Evolutionary conservation across 2,113 vertebrate species (phyloP).

Genomic region (Fregetta grallaria): DNA sequence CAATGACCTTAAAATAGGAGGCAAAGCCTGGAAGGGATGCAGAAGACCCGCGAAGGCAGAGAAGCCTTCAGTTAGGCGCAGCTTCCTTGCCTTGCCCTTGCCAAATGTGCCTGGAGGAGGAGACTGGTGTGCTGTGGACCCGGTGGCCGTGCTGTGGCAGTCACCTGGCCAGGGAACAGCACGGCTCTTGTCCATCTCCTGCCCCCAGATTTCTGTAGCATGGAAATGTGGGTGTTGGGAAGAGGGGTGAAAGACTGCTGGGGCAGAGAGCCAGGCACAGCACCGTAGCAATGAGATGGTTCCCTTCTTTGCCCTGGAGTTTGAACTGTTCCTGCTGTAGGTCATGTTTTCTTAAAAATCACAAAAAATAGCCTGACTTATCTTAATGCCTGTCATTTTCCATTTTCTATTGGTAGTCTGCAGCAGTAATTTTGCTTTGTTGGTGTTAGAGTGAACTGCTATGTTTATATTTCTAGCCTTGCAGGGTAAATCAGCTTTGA

Average conservation of each 20-base stretch:
- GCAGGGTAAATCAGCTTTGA: neutral
- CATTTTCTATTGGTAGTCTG: neutral
- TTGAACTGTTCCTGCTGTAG: neutral
- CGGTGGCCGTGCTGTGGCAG: neutral
- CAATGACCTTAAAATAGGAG: neutral
- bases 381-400: neutral
- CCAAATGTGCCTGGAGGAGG: neutral
- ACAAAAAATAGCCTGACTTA: neutral
- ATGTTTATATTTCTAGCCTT: neutral
- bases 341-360: neutral
- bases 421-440: neutral
- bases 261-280: neutral
- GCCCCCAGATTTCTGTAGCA: neutral
- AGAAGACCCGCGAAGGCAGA: neutral
- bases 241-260: neutral
- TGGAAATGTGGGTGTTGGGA: neutral
- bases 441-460: neutral
- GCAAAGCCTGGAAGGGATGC: neutral
- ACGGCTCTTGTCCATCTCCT: neutral
- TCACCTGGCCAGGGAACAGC: neutral
- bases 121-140: accelerated
- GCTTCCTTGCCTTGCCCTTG: neutral
- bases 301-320: neutral
- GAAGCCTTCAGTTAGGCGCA: neutral
- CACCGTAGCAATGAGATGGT: neutral